These are phyloP conservation scores for Sebastes vulpes DNA, from an alignment of 2,797 vertebrate genomes.

Conservation along the genomic window DNA sequence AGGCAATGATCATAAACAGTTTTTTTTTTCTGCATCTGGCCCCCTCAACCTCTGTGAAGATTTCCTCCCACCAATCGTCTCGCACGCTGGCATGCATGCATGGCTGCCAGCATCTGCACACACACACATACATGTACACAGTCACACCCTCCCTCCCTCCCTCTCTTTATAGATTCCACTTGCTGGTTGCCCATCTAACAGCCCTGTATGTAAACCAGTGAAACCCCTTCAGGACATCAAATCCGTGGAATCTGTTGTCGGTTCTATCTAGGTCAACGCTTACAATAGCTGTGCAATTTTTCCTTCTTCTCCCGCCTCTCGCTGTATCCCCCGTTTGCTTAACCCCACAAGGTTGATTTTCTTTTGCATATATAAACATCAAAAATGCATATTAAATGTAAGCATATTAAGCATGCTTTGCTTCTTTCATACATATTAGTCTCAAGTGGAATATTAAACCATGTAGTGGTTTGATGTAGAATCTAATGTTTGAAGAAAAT, in stretches of 20 bases:
- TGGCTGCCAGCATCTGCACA: slow-evolving; percentile 47
- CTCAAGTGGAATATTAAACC: slow-evolving; percentile 66
- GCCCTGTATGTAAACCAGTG: slow-evolving; percentile 84
- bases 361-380: slow-evolving; percentile 72
- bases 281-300: slow-evolving; percentile 82
- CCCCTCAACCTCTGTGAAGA: slow-evolving; percentile 58
- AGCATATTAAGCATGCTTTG: slow-evolving; percentile 64
- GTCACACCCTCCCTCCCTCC: slow-evolving; percentile 41
- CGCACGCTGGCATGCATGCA: slow-evolving; percentile 51
- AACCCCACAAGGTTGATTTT: slow-evolving; percentile 74
- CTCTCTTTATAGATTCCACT: slow-evolving; percentile 74
- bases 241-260: slow-evolving; percentile 82
- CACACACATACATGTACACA: slow-evolving; percentile 32
- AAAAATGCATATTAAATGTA: slow-evolving; percentile 58
- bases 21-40: slow-evolving; percentile 45
- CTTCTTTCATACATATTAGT: slow-evolving; percentile 56
- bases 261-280: slow-evolving; percentile 89
- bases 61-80: slow-evolving; percentile 66
- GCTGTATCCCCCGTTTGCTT: slow-evolving; percentile 59
- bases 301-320: slow-evolving; percentile 43
- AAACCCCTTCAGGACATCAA: slow-evolving; percentile 86
- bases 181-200: slow-evolving; percentile 80
- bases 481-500: slow-evolving; percentile 31
- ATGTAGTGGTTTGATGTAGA: slow-evolving; percentile 35
- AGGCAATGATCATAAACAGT: slow-evolving; percentile 11